These are phyloP conservation scores for Agelastica alni DNA, from an alignment of 2,888 invertebrate species.

Conservation along the genomic window DNA sequence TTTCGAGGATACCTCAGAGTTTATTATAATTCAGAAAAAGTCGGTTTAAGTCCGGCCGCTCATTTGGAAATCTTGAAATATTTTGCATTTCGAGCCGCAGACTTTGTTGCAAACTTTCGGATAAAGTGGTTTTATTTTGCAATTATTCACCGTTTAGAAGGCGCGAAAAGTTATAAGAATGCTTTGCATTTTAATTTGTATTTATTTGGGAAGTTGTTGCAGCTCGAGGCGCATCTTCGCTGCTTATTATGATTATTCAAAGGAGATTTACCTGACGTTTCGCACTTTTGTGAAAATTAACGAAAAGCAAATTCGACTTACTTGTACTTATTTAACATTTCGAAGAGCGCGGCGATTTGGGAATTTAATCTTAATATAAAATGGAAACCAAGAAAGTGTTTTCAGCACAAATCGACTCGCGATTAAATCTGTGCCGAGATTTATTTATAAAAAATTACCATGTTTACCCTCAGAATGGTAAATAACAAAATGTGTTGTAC, in stretches of 20 bases:
- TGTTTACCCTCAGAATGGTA: too few relatives aligned
- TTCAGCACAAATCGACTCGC: too few relatives aligned
- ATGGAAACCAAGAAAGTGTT: neutral
- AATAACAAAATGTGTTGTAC: too few relatives aligned
- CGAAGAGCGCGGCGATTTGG: neutral
- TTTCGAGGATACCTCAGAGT: neutral
- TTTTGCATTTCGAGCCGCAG: slow-evolving; percentile 36
- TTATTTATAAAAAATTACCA: too few relatives aligned
- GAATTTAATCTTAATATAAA: neutral
- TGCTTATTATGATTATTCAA: slow-evolving; percentile 18
- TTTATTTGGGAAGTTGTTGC: slow-evolving; percentile 16
- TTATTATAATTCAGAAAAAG: neutral
- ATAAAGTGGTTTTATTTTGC: slow-evolving; percentile 39
- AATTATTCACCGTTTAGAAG: slow-evolving; percentile 37
- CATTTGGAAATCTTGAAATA: slow-evolving; percentile 30
- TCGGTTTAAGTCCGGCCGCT: slow-evolving; percentile 18
- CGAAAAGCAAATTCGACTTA: slow-evolving; percentile 4
- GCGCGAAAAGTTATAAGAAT: slow-evolving; percentile 31
- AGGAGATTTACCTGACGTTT: slow-evolving; percentile 19
- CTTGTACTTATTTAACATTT: slow-evolving; percentile 11
- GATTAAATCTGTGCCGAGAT: too few relatives aligned
- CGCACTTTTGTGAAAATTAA: slow-evolving; percentile 15
- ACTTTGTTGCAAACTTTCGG: slow-evolving; percentile 33
- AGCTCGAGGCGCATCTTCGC: neutral
- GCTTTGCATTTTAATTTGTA: slow-evolving; percentile 30